Evolutionary conservation across 2,888 invertebrate genomes (phyloP).

Genomic region (Halocaridina rubra): DNA sequence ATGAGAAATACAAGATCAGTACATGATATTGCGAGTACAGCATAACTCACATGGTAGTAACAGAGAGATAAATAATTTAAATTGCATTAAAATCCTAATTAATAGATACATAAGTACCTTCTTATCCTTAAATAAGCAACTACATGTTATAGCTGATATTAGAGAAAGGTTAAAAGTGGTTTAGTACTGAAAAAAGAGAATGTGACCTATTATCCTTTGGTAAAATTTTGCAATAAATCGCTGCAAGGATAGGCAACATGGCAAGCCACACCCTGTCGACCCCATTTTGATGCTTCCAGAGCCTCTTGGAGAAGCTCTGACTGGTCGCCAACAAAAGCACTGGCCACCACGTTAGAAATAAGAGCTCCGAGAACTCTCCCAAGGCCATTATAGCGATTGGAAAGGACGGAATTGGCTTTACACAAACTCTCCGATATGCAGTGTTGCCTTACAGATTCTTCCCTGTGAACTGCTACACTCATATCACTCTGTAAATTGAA

Average conservation of each 20-base stretch:
- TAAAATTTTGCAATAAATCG: neutral
- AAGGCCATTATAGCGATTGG: constrained; percentile 24
- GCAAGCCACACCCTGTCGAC: neutral
- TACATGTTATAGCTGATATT: too few relatives aligned
- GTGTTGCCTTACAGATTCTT: neutral
- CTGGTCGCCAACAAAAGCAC: constrained; percentile 3
- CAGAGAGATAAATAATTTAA: too few relatives aligned
- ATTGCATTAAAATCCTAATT: too few relatives aligned
- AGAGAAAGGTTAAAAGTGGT: too few relatives aligned
- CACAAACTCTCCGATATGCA: constrained; percentile 27
- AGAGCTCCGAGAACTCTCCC: constrained; percentile 35
- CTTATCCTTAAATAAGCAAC: too few relatives aligned
- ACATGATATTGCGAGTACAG: too few relatives aligned
- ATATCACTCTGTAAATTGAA: too few relatives aligned
- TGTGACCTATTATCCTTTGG: neutral
- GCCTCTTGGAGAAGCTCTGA: neutral
- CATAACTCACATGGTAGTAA: too few relatives aligned
- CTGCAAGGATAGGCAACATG: neutral
- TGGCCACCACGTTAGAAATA: constrained; percentile 23
- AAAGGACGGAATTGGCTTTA: constrained; percentile 32
- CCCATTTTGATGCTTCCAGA: constrained; percentile 21
- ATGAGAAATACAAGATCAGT: too few relatives aligned
- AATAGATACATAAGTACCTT: too few relatives aligned
- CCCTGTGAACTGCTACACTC: too few relatives aligned
- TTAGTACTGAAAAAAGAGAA: too few relatives aligned